Conservation (phyloP, 2,113 vertebrate genomes). For the Vulpes lagopus region DNA sequence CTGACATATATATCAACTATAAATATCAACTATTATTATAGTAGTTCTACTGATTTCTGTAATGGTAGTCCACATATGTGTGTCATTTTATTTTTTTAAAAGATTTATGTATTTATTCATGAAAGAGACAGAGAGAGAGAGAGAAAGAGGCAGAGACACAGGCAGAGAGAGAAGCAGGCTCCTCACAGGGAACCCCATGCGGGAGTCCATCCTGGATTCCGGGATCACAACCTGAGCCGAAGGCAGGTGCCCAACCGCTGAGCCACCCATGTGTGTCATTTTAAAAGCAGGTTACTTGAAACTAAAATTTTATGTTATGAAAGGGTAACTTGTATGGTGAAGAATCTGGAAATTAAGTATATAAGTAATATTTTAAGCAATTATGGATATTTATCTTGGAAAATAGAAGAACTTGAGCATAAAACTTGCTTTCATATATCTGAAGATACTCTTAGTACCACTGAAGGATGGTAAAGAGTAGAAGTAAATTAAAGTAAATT, state of each 20-base stretch:
- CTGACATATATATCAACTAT: not conserved
- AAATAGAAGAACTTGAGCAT: not conserved
- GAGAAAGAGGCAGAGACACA: no score
- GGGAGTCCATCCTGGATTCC: no score
- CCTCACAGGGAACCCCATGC: no score
- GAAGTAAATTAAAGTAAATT: not conserved
- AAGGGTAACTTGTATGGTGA: not conserved
- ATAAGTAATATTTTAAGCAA: conserved; percentile 5
- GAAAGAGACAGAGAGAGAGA: no score
- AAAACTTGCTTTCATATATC: not conserved
- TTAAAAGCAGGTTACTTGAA: conserved; percentile 38
- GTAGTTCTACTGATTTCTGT: not conserved
- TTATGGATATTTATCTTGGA: not conserved
- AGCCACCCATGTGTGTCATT: not conserved
- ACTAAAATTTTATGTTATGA: not conserved
- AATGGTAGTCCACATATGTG: not conserved
- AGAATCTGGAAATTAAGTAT: not conserved
- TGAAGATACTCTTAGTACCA: not conserved
- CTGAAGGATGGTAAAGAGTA: conserved; percentile 9
- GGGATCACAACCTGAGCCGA: no score
- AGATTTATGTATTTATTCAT: no score
- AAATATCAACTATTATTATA: not conserved
- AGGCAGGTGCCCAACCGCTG: no score
- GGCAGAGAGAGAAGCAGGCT: no score
- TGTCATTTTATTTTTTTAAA: not conserved